phyloP scores from a whole-genome alignment of 2,888 invertebrate species.

The Ophion obscuratus region DNA sequence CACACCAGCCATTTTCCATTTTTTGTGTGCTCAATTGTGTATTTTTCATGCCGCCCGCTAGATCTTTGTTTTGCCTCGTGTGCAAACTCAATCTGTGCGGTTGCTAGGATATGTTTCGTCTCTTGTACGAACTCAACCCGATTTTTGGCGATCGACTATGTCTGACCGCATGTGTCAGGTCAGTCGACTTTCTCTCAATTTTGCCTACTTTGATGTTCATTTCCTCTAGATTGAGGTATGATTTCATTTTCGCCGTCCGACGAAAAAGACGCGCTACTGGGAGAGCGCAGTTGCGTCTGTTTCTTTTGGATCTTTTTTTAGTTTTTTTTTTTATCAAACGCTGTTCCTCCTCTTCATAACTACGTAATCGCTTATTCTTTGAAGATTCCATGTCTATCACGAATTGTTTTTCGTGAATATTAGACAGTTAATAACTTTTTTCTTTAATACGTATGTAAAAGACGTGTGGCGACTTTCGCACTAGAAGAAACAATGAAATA shows the following conservation, averaged over 20 bases:
- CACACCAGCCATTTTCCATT: too few species aligned
- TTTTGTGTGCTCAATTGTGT: too few species aligned
- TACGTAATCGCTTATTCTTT: too few species aligned
- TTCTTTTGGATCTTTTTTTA: conserved; percentile 18
- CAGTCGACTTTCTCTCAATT: not conserved
- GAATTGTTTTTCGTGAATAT: too few species aligned
- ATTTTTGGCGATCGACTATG: conserved; percentile 2
- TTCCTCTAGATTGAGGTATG: not conserved
- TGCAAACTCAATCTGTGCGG: conserved; percentile 17
- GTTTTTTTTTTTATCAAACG: not conserved
- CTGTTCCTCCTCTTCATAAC: too few species aligned
- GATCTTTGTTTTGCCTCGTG: too few species aligned
- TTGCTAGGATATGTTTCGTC: conserved; percentile 22
- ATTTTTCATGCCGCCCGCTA: too few species aligned
- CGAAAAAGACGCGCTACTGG: not conserved
- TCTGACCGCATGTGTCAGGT: conserved; percentile 21
- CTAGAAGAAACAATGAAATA: too few species aligned
- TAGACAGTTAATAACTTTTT: too few species aligned
- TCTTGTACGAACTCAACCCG: conserved; percentile 20
- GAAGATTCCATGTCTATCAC: too few species aligned
- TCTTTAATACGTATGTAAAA: too few species aligned
- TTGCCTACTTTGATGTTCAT: not conserved
- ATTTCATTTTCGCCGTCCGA: conserved; percentile 1
- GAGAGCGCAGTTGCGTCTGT: not conserved
- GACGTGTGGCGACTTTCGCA: too few species aligned